Evolutionary conservation across 2,888 invertebrate species (phyloP).

Genomic region (Bellardia pandia): DNA sequence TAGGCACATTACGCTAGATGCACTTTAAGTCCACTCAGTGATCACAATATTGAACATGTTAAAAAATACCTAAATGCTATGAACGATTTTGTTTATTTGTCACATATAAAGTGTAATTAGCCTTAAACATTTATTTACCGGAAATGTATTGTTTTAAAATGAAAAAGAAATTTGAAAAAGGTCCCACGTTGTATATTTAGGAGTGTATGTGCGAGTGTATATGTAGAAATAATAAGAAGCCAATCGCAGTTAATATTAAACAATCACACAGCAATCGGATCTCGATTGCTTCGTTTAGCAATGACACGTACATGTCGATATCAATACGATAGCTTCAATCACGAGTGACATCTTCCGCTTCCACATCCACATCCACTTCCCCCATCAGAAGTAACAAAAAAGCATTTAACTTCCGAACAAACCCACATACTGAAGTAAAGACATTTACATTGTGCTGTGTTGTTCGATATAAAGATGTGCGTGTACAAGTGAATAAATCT

Average conservation of each 20-base stretch:
- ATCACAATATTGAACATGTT: too few relatives aligned
- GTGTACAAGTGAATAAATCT: slow-evolving; percentile 68
- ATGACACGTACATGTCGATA: slow-evolving; percentile 77
- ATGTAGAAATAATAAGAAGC: slow-evolving; percentile 50
- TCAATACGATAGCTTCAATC: slow-evolving; percentile 77
- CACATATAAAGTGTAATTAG: too few relatives aligned
- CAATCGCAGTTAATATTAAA: slow-evolving; percentile 57
- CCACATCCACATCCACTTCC: slow-evolving; percentile 73
- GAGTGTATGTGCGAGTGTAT: slow-evolving; percentile 5
- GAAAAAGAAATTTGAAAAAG: slow-evolving; percentile 33
- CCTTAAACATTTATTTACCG: not conserved
- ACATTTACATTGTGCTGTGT: slow-evolving; percentile 24
- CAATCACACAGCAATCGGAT: slow-evolving; percentile 53
- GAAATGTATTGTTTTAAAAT: slow-evolving; percentile 55
- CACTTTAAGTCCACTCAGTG: too few relatives aligned
- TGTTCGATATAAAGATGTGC: slow-evolving; percentile 41
- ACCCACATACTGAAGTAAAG: slow-evolving; percentile 19
- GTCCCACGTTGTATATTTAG: slow-evolving; percentile 57
- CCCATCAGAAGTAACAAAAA: not conserved
- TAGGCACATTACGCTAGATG: too few relatives aligned
- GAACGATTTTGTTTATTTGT: too few relatives aligned
- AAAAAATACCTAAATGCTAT: too few relatives aligned
- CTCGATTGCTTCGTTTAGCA: slow-evolving; percentile 74
- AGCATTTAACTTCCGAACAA: slow-evolving; percentile 52
- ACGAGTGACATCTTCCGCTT: slow-evolving; percentile 81